phyloP scores from a whole-genome alignment of 2,888 invertebrate species.

The Achlya flavicornis region DNA sequence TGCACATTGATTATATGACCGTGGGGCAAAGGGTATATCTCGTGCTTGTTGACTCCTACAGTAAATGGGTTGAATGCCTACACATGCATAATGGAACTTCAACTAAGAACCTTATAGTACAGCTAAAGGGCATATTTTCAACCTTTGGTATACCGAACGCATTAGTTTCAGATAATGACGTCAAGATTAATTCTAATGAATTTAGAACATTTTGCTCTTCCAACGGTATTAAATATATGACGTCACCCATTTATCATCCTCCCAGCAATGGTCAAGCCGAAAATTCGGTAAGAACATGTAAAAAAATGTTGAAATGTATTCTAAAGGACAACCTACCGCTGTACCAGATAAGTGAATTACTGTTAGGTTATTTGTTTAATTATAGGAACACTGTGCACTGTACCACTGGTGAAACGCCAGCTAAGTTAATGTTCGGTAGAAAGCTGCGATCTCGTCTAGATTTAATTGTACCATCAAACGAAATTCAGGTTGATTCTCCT shows the following conservation, averaged over 20 bases:
- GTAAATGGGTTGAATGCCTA: no score
- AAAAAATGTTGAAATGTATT: constrained; percentile 29
- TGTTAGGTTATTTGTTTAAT: constrained; percentile 27
- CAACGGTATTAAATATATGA: constrained; percentile 23
- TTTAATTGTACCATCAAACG: neutral
- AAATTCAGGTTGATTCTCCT: neutral
- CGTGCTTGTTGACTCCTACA: no score
- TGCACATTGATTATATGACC: no score
- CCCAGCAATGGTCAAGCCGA: no score
- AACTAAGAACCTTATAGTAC: no score
- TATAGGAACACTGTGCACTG: constrained; percentile 31
- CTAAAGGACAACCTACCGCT: constrained; percentile 16
- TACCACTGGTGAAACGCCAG: constrained; percentile 29
- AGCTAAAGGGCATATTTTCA: no score
- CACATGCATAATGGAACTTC: no score
- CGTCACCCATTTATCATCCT: constrained; percentile 19
- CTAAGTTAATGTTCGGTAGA: neutral
- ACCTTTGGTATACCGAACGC: no score
- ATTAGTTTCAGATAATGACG: neutral
- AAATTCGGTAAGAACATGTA: constrained; percentile 19
- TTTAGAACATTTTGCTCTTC: constrained; percentile 22
- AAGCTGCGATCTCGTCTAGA: neutral
- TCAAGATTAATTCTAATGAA: constrained; percentile 16
- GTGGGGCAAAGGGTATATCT: no score
- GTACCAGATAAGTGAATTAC: constrained; percentile 17